phyloP scores from a whole-genome alignment of 2,113 vertebrate genomes.

The Sinocyclocheilus grahami region DNA sequence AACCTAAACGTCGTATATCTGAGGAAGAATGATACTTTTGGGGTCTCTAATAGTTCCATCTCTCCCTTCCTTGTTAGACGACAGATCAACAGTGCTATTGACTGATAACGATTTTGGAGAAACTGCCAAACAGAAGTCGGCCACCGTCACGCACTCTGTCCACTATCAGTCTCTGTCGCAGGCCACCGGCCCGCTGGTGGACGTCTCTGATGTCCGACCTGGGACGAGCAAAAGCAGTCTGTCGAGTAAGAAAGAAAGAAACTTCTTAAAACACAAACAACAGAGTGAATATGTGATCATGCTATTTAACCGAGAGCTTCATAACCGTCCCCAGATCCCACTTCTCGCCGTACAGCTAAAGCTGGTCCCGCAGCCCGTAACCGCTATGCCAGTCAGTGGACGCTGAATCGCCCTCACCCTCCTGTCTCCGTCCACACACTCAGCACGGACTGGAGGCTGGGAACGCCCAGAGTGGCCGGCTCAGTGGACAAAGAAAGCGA shows the following conservation, averaged over 20 bases:
- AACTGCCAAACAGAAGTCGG: constrained; percentile 94
- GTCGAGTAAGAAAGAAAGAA: constrained; percentile 44
- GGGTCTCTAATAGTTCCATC: neutral
- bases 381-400: constrained; percentile 98
- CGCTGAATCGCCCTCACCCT: constrained; percentile 94
- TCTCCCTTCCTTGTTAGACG: constrained; percentile 74
- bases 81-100: constrained; percentile 92
- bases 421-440: constrained; percentile 95
- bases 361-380: constrained; percentile 89
- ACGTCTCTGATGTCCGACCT: constrained; percentile 95
- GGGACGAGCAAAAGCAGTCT: constrained; percentile 88
- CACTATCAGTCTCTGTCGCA: constrained; percentile 97
- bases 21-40: neutral
- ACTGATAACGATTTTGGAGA: constrained; percentile 97
- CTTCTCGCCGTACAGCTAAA: constrained; percentile 92
- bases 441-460: constrained; percentile 97
- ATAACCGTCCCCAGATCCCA: constrained; percentile 81
- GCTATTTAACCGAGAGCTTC: neutral
- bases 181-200: constrained; percentile 94
- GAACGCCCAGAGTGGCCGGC: constrained; percentile 88
- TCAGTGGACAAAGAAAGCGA: constrained; percentile 98
- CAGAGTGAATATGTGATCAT: neutral
- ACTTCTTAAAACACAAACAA: neutral
- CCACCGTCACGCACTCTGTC: constrained; percentile 96
- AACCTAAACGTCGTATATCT: neutral